These are phyloP conservation scores for Cosmorhoe ocellata DNA, from an alignment of 2,888 invertebrate genomes.

Conservation along the genomic window DNA sequence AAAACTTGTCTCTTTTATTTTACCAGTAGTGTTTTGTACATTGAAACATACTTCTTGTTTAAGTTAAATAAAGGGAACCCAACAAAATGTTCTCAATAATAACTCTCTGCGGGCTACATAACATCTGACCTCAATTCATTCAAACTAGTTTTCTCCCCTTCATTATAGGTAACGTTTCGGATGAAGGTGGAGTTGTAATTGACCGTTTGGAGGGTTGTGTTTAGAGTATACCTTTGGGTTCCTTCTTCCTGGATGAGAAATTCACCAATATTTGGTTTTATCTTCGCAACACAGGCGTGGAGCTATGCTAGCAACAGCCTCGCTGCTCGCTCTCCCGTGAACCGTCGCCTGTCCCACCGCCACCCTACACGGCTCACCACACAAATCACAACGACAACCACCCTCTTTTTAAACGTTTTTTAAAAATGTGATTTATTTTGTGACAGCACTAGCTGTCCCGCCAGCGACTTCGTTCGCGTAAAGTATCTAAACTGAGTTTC, in stretches of 20 bases:
- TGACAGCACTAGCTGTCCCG: no score
- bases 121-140: constrained; percentile 35
- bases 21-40: constrained; percentile 1
- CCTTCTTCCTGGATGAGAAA: constrained; percentile 15
- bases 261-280: constrained; percentile 45
- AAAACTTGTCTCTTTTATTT: constrained; percentile 13
- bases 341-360: constrained; percentile 27
- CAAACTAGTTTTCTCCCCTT: constrained; percentile 32
- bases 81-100: constrained; percentile 25
- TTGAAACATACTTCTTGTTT: neutral
- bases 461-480: no score
- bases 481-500: no score
- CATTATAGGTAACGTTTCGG: constrained; percentile 31
- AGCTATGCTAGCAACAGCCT: constrained; percentile 25
- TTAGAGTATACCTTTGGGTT: neutral
- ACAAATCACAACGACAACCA: constrained; percentile 59
- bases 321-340: constrained; percentile 30
- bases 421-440: constrained; percentile 68
- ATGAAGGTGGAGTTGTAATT: constrained; percentile 33
- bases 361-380: constrained; percentile 47
- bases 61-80: neutral
- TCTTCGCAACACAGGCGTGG: constrained; percentile 50
- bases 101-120: constrained; percentile 20
- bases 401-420: constrained; percentile 65
- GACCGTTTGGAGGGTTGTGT: constrained; percentile 23